Evolutionary conservation across 1,140 invertebrate species (phyloP).

Genomic region (Apis dorsata): DNA sequence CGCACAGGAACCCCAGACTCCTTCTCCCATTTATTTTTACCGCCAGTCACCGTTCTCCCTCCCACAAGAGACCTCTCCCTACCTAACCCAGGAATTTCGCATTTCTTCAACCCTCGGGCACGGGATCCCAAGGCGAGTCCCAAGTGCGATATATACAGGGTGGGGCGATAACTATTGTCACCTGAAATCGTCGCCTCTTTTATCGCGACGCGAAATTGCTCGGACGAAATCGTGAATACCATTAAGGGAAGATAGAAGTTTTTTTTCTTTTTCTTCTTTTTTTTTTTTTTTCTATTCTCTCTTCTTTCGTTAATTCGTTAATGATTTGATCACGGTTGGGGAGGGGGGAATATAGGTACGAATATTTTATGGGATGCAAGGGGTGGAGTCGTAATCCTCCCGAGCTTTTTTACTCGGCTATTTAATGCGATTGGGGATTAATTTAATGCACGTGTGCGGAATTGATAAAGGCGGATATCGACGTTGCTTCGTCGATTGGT

Average conservation of each 20-base stretch:
- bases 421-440: neutral
- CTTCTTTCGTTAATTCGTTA: conserved; percentile 11
- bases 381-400: neutral
- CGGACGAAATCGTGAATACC: conserved; percentile 31
- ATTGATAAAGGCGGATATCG: neutral
- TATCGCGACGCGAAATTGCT: neutral
- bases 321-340: neutral
- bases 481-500: neutral
- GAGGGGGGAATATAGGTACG: too few relatives aligned
- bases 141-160: conserved; percentile 21
- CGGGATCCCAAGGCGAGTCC: conserved; percentile 11
- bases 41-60: neutral
- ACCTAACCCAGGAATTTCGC: conserved; percentile 69
- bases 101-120: conserved; percentile 71
- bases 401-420: neutral
- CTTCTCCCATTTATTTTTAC: conserved; percentile 74
- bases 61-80: neutral
- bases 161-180: conserved; percentile 9
- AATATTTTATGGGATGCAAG: neutral
- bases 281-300: neutral
- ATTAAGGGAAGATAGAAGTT: neutral
- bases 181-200: conserved; percentile 1
- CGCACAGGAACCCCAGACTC: conserved; percentile 16
- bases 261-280: neutral
- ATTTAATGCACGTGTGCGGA: neutral